Conservation (phyloP, 2,888 invertebrate species). For the Smittia aterrima region DNA sequence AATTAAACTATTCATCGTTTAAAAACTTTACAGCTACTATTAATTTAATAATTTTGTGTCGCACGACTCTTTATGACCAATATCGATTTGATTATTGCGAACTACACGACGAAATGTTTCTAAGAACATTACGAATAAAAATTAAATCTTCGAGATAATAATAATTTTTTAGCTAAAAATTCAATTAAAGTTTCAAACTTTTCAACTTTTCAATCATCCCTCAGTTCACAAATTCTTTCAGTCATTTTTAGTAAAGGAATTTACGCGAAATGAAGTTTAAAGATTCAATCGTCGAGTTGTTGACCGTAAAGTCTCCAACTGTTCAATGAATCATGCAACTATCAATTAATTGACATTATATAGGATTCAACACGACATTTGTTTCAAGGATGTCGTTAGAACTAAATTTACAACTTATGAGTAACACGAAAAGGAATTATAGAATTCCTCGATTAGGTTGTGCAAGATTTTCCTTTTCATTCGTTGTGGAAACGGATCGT, state of each 20-base stretch:
- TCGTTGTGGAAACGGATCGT: conserved; percentile 42
- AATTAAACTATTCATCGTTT: conserved; percentile 15
- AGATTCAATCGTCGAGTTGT: not conserved
- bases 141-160: not conserved
- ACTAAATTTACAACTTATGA: conserved; percentile 33
- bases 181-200: not conserved
- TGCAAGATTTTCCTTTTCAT: not conserved
- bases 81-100: conserved; percentile 33
- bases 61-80: not conserved
- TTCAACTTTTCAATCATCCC: not conserved
- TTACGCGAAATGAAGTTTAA: not conserved
- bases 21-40: conserved; percentile 24
- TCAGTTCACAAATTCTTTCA: not conserved
- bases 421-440: not conserved
- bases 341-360: conserved; percentile 40
- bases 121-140: conserved; percentile 28
- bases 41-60: not conserved
- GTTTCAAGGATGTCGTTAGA: not conserved
- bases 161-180: not conserved
- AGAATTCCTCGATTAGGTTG: not conserved
- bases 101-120: conserved; percentile 39
- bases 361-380: conserved; percentile 29
- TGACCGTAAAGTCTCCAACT: not conserved
- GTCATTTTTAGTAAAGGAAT: not conserved
- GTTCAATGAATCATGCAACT: conserved; percentile 18